These are phyloP conservation scores for Terrapene triunguis DNA, from an alignment of 2,113 vertebrate genomes.

Conservation along the genomic window DNA sequence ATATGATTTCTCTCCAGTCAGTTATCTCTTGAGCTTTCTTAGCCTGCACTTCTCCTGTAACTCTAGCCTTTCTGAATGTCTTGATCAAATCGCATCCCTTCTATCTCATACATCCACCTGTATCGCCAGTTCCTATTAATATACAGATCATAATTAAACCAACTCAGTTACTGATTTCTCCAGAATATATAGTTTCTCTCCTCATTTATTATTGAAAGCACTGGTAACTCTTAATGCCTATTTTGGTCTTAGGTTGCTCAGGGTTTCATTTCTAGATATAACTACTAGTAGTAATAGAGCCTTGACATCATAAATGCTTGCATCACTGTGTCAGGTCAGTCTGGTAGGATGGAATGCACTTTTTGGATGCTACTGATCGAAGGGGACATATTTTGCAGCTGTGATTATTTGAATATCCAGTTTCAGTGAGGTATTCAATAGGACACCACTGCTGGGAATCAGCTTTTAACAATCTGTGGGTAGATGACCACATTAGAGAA, in stretches of 20 bases:
- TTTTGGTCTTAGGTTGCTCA: background rate
- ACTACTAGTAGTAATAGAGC: background rate
- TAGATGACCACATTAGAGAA: background rate
- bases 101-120: background rate
- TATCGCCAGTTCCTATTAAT: background rate
- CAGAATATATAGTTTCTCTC: background rate
- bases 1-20: background rate
- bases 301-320: background rate
- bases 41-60: rapidly evolving
- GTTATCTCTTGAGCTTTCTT: background rate
- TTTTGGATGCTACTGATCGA: background rate
- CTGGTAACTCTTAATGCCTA: background rate
- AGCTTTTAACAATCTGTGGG: background rate
- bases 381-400: background rate
- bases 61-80: background rate
- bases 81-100: background rate
- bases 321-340: background rate
- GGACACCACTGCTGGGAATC: background rate
- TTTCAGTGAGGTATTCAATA: background rate
- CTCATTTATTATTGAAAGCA: background rate
- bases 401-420: rapidly evolving
- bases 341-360: background rate
- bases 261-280: background rate
- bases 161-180: background rate
- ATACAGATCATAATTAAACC: background rate